Conservation (phyloP, 2,797 vertebrate genomes). For the Sebastes matsubarae region DNA sequence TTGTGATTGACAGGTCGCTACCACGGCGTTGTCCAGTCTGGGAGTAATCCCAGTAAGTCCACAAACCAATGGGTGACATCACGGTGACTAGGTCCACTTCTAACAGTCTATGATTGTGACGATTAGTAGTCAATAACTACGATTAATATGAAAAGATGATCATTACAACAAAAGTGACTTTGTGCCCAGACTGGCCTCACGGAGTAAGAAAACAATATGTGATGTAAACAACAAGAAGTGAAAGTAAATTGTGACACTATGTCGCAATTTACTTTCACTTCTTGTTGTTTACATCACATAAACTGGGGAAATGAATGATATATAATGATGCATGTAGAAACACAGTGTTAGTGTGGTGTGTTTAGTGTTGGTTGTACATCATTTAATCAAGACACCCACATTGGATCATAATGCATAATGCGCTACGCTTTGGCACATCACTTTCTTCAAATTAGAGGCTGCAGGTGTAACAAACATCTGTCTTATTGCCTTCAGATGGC, state of each 20-base stretch:
- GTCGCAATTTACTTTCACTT: background rate
- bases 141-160: background rate
- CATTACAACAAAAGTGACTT: background rate
- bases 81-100: too few species aligned
- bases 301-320: background rate
- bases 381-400: slow-evolving; percentile 37
- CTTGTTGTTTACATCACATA: background rate
- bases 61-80: too few species aligned
- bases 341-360: background rate
- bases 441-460: slow-evolving; percentile 36
- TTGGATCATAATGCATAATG: slow-evolving; percentile 34
- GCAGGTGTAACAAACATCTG: slow-evolving; percentile 50
- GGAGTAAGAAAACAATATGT: background rate
- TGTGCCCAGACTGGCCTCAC: background rate
- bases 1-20: too few species aligned
- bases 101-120: too few species aligned
- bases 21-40: too few species aligned
- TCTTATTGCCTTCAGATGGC: slow-evolving; percentile 16
- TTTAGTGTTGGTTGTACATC: slow-evolving; percentile 25
- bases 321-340: background rate
- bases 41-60: too few species aligned
- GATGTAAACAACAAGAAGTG: background rate
- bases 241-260: background rate
- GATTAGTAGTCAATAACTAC: background rate
- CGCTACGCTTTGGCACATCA: background rate